Conservation (phyloP, 1,140 invertebrate species). For the Luehdorfia chinensis region DNA sequence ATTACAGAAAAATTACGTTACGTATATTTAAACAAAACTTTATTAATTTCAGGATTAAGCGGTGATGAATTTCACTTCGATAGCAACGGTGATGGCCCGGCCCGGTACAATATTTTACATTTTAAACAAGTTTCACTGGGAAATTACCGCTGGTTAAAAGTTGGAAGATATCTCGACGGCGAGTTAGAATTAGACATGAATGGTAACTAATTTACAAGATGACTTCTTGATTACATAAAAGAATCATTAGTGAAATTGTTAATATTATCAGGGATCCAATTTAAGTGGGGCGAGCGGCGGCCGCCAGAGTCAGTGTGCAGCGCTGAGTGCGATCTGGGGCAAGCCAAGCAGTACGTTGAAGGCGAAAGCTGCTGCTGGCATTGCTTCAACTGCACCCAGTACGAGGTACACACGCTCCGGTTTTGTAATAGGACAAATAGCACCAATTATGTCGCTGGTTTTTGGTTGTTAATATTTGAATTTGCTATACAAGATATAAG, state of each 20-base stretch:
- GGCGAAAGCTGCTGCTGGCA: constrained; percentile 97
- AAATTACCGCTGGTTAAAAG: constrained; percentile 90
- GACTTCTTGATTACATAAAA: no score
- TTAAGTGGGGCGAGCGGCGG: constrained; percentile 84
- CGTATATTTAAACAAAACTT: no score
- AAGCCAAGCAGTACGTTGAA: constrained; percentile 94
- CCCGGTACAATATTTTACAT: constrained; percentile 96
- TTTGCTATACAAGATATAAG: no score
- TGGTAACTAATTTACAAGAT: constrained; percentile 76
- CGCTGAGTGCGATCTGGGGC: constrained; percentile 89
- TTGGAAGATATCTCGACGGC: constrained; percentile 90
- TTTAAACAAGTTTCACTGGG: constrained; percentile 89
- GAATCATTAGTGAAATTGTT: no score
- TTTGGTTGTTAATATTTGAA: no score
- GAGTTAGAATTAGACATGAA: constrained; percentile 88
- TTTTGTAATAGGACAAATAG: no score
- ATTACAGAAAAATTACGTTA: neutral
- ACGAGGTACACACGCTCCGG: no score
- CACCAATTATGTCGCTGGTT: no score
- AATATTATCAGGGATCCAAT: constrained; percentile 89
- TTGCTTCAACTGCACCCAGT: constrained; percentile 95
- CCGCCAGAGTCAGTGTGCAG: constrained; percentile 94
- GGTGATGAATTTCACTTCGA: constrained; percentile 95
- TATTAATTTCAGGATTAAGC: constrained; percentile 83
- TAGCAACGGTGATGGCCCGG: constrained; percentile 92